Evolutionary conservation across 2,888 invertebrate genomes (phyloP).

Genomic region (Boloria selene): DNA sequence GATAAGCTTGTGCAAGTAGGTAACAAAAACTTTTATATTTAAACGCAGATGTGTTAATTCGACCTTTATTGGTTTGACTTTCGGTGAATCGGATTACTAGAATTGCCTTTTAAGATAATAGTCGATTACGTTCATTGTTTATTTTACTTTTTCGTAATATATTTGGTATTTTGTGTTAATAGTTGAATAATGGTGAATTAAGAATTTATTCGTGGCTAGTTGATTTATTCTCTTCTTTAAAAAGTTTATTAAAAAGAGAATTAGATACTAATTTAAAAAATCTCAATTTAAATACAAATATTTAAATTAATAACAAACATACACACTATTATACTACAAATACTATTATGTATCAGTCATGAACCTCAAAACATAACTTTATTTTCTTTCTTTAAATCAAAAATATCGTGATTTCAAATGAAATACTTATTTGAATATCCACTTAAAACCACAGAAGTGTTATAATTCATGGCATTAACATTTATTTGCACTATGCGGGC

Average conservation of each 20-base stretch:
- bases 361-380: background rate
- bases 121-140: conserved; percentile 15
- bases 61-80: conserved; percentile 30
- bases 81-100: conserved; percentile 32
- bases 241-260: no score
- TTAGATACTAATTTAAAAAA: no score
- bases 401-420: background rate
- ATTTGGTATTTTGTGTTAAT: no score
- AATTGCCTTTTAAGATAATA: conserved; percentile 20
- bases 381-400: background rate
- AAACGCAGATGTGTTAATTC: conserved; percentile 44
- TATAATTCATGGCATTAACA: conserved; percentile 51
- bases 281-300: no score
- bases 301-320: no score
- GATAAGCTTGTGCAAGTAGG: conserved; percentile 50
- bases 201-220: no score
- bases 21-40: conserved; percentile 43
- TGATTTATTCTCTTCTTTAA: no score
- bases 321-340: no score
- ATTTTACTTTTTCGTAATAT: conserved; percentile 2
- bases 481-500: conserved; percentile 75
- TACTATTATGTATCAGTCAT: no score
- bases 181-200: no score
- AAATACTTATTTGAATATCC: conserved; percentile 14
- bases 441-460: conserved; percentile 33